Conservation (phyloP, 1,140 invertebrate genomes). For the Pogonognathellus flavescens region DNA sequence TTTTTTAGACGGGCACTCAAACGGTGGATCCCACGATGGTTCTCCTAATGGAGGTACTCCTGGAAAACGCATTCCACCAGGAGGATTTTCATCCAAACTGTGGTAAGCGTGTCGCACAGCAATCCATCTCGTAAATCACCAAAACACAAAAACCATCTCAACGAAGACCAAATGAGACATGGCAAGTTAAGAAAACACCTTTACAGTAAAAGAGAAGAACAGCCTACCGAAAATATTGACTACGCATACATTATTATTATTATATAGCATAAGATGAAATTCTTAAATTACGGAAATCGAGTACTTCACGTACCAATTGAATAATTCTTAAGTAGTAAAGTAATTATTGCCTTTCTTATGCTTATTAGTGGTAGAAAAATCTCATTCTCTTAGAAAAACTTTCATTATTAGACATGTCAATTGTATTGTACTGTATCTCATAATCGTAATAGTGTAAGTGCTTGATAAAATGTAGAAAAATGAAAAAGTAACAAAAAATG, state of each 20-base stretch:
- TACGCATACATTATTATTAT: slow-evolving; percentile 23
- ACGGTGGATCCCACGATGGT: slow-evolving; percentile 63
- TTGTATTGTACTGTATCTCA: slow-evolving; percentile 20
- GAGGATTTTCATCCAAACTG: slow-evolving; percentile 72
- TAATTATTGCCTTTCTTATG: slow-evolving; percentile 15
- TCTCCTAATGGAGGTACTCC: slow-evolving; percentile 67
- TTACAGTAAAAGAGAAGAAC: slow-evolving; percentile 21
- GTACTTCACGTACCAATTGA: slow-evolving; percentile 7
- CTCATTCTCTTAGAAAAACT: slow-evolving; percentile 2
- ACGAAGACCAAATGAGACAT: background rate
- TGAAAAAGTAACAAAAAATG: background rate
- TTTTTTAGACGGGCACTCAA: slow-evolving; percentile 56
- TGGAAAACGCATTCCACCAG: slow-evolving; percentile 72
- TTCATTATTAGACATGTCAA: background rate
- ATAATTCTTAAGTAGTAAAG: slow-evolving; percentile 8
- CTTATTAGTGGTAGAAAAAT: background rate
- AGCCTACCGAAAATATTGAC: slow-evolving; percentile 46
- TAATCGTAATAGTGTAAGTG: background rate
- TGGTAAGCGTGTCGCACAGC: slow-evolving; percentile 69
- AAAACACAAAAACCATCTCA: background rate
- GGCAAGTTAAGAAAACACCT: slow-evolving; percentile 5
- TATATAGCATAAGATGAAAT: slow-evolving; percentile 19
- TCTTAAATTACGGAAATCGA: slow-evolving; percentile 14
- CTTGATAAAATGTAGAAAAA: slow-evolving; percentile 24
- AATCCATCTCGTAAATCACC: slow-evolving; percentile 16